Evolutionary conservation across 2,888 invertebrate species (phyloP).

Genomic region (Diarsia dahlii): DNA sequence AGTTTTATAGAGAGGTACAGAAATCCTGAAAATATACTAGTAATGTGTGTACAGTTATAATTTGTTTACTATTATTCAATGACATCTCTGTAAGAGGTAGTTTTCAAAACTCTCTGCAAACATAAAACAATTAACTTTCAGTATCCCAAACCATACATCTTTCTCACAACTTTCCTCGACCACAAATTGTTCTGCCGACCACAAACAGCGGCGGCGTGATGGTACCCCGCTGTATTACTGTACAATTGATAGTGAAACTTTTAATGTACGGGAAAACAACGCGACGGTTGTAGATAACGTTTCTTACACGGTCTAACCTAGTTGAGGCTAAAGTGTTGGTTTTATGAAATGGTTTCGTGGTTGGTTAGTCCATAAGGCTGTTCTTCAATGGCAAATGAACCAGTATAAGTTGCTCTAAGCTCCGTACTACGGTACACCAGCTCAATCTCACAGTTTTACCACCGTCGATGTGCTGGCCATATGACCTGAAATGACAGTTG

Average conservation of each 20-base stretch:
- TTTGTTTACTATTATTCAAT: background rate
- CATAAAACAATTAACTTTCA: constrained; percentile 43
- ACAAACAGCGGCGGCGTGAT: constrained; percentile 50
- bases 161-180: constrained; percentile 55
- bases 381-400: too few species aligned
- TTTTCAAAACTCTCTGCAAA: background rate
- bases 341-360: background rate
- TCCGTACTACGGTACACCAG: too few species aligned
- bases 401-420: too few species aligned
- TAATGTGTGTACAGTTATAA: background rate
- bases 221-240: constrained; percentile 35
- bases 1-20: background rate
- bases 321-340: background rate
- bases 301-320: constrained; percentile 18
- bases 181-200: constrained; percentile 60
- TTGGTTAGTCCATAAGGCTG: too few species aligned
- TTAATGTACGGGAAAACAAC: constrained; percentile 56
- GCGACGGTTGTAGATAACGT: constrained; percentile 11
- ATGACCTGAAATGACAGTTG: too few species aligned
- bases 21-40: background rate
- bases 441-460: too few species aligned
- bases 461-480: too few species aligned
- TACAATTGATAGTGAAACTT: constrained; percentile 64
- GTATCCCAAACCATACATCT: constrained; percentile 19
- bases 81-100: background rate